A percentile compares a stretch with the other conserved stretches of the same genome.
These are phyloP conservation scores for Yasuhikotakia modesta DNA, from an alignment of 2,797 vertebrate genomes.

Conservation along the genomic window DNA sequence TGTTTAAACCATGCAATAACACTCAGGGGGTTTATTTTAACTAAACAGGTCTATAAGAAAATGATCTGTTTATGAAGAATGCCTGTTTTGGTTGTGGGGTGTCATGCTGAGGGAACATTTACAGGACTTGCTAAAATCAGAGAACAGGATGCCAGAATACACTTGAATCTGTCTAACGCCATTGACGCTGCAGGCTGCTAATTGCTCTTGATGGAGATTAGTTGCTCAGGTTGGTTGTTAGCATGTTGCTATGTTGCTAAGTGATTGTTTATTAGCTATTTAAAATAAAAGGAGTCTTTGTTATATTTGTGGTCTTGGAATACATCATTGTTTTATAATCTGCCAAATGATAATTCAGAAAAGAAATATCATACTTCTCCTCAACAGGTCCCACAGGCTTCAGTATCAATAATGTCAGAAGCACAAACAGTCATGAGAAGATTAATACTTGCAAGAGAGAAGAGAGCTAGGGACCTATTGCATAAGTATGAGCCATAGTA, in stretches of 20 bases:
- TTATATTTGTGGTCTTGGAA: not conserved
- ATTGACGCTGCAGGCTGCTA: conserved; percentile 76
- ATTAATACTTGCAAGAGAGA: not conserved
- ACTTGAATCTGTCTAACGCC: conserved; percentile 84
- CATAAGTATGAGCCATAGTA: not conserved
- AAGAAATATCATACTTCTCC: too few species aligned
- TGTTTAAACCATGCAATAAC: conserved; percentile 28
- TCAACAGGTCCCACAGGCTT: too few species aligned
- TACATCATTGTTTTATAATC: too few species aligned
- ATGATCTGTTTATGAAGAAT: not conserved
- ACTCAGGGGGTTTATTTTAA: conserved; percentile 27
- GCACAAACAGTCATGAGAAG: not conserved
- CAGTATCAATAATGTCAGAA: too few species aligned
- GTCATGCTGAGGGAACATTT: too few species aligned
- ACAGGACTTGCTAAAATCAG: too few species aligned
- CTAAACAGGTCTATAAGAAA: conserved; percentile 2
- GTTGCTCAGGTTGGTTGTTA: conserved; percentile 73
- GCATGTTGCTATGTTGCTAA: conserved; percentile 26
- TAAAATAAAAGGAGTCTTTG: not conserved
- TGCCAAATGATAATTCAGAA: too few species aligned
- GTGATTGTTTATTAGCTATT: not conserved
- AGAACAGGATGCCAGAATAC: conserved; percentile 81
- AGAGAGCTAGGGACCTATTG: too few species aligned
- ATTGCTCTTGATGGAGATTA: conserved; percentile 84
- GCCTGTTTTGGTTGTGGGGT: too few species aligned